These are phyloP conservation scores for Neodiprion pinetum DNA, from an alignment of 1,140 invertebrate genomes.

Conservation along the genomic window DNA sequence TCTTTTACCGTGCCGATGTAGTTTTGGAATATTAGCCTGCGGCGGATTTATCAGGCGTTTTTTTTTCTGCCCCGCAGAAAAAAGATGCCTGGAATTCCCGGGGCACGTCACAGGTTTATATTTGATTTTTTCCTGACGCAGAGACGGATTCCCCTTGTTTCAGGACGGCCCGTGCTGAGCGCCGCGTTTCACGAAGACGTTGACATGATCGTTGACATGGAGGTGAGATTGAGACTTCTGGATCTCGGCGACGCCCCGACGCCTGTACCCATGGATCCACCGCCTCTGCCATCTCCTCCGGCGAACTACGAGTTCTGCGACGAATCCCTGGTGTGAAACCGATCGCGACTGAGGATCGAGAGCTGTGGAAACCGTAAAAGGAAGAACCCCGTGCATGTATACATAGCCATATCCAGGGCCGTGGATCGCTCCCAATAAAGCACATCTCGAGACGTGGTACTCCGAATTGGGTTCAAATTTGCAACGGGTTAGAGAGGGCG, in stretches of 20 bases:
- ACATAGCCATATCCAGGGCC: no score
- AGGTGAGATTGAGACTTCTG: slow-evolving; percentile 2
- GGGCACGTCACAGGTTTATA: no score
- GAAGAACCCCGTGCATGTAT: no score
- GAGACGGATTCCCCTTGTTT: neutral
- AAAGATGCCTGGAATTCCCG: no score
- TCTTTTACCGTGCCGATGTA: no score
- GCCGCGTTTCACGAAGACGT: neutral
- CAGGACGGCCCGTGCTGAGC: neutral
- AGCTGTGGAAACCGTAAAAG: no score
- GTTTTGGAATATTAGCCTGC: no score
- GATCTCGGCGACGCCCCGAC: neutral
- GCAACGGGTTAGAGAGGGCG: neutral
- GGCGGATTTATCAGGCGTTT: no score
- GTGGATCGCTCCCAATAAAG: no score
- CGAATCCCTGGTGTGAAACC: neutral
- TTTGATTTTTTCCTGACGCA: no score
- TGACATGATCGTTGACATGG: slow-evolving; percentile 11
- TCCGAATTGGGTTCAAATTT: neutral
- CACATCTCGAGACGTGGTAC: no score
- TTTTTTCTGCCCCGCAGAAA: no score
- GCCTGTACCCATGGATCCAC: neutral
- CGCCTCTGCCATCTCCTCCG: neutral
- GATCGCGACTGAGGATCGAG: neutral
- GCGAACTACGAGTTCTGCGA: slow-evolving; percentile 6